These are phyloP conservation scores for Pyxicephalus adspersus DNA, from an alignment of 2,113 vertebrate species.

Conservation along the genomic window DNA sequence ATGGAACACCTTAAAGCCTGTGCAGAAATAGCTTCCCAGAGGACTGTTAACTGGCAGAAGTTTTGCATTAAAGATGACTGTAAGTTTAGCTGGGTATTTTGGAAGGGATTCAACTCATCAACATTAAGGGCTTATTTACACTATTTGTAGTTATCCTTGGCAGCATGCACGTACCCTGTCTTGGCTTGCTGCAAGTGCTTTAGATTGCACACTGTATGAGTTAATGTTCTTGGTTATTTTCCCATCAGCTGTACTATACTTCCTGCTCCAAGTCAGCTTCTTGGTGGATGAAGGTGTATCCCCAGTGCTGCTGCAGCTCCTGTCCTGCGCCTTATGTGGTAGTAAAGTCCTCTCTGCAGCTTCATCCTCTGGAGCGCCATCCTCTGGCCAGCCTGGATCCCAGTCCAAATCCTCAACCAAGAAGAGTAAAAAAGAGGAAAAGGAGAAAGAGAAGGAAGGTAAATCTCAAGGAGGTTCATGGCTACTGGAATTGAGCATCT, in stretches of 20 bases:
- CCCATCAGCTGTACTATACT: slow-evolving; percentile 90
- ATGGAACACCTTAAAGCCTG: slow-evolving; percentile 98
- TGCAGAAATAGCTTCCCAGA: slow-evolving; percentile 95
- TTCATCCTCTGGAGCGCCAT: slow-evolving; percentile 69
- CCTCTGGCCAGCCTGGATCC: slow-evolving; percentile 76
- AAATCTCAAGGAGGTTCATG: slow-evolving; percentile 52
- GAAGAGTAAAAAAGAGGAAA: slow-evolving; percentile 98
- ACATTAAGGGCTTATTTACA: no score
- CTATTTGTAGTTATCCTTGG: no score
- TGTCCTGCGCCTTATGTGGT: slow-evolving; percentile 95
- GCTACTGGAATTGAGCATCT: background rate
- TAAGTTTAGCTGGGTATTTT: slow-evolving; percentile 69
- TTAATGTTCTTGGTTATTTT: background rate
- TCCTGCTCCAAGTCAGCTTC: slow-evolving; percentile 97
- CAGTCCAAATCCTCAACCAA: slow-evolving; percentile 93
- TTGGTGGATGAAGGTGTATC: slow-evolving; percentile 96
- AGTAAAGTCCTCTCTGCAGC: slow-evolving; percentile 90
- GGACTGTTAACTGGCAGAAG: slow-evolving; percentile 98
- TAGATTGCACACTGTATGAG: background rate
- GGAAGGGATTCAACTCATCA: no score
- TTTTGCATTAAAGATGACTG: slow-evolving; percentile 99
- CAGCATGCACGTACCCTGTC: no score
- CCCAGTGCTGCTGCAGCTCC: slow-evolving; percentile 91
- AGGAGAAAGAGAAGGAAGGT: slow-evolving; percentile 97
- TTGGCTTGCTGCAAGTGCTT: no score